These are phyloP conservation scores for Trachops cirrhosus DNA, from an alignment of 2,797 vertebrate species.

Conservation along the genomic window DNA sequence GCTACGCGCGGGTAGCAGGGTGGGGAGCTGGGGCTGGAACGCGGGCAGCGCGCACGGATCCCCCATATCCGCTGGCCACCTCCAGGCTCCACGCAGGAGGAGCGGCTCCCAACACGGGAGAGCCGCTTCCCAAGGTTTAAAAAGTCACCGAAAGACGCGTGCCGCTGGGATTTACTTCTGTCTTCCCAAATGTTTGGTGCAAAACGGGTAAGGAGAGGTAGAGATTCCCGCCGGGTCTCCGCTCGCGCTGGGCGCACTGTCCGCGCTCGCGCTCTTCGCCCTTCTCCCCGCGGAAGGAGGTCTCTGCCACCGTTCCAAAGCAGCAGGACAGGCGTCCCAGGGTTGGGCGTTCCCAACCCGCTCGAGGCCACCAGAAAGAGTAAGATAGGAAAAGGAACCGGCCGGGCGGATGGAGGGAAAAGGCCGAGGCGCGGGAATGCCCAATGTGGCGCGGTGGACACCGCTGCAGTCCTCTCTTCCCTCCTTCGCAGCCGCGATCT, in stretches of 20 bases:
- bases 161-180: neutral
- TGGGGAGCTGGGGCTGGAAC: neutral
- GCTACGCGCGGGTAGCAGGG: neutral
- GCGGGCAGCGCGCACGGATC: neutral
- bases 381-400: too few species aligned
- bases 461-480: neutral
- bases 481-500: neutral
- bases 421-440: neutral
- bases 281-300: neutral
- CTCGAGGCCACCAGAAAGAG: neutral
- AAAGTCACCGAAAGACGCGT: neutral
- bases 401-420: neutral
- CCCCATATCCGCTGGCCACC: neutral
- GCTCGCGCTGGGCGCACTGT: fast-evolving
- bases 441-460: fast-evolving
- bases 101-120: neutral
- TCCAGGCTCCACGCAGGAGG: neutral
- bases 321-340: neutral
- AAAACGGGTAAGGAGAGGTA: neutral
- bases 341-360: neutral
- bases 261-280: neutral
- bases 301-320: neutral
- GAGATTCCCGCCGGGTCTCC: too few species aligned
- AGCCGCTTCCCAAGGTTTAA: neutral
- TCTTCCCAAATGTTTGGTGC: neutral